Evolutionary conservation across 2,113 vertebrate genomes (phyloP).

Genomic region (Coturnix japonica): DNA sequence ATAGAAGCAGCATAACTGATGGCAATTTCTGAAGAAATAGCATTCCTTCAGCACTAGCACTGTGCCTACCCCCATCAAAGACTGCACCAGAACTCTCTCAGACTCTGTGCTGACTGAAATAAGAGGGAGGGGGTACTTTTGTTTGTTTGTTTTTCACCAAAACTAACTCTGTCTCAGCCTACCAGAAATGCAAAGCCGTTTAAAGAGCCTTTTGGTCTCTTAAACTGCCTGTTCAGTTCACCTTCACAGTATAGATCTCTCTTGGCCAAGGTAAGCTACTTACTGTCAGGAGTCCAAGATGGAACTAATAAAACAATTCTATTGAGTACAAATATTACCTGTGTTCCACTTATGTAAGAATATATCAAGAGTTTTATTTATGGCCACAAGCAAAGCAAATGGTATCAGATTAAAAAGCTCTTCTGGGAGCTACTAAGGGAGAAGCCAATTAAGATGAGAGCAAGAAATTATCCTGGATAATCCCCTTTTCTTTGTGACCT

Average conservation of each 20-base stretch:
- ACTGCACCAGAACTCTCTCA: neutral
- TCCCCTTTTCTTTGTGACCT: neutral
- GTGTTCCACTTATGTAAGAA: neutral
- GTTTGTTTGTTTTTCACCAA: neutral
- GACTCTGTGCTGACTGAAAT: neutral
- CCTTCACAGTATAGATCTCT: neutral
- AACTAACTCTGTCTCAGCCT: neutral
- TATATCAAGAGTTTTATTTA: neutral
- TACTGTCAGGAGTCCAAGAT: neutral
- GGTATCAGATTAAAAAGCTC: neutral
- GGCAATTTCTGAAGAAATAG: neutral
- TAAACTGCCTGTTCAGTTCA: neutral
- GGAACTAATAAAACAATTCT: neutral
- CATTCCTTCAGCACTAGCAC: neutral
- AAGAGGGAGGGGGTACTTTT: neutral
- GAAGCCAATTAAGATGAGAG: neutral
- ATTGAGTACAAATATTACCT: neutral
- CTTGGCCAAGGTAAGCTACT: neutral
- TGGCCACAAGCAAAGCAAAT: neutral
- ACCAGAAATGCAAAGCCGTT: neutral
- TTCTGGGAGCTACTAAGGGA: neutral
- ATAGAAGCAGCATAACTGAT: neutral
- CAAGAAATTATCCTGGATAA: neutral
- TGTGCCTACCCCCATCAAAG: neutral
- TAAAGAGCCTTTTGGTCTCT: rapidly evolving